Conservation (phyloP, 1,140 invertebrate species). For the Drosophila azteca region DNA sequence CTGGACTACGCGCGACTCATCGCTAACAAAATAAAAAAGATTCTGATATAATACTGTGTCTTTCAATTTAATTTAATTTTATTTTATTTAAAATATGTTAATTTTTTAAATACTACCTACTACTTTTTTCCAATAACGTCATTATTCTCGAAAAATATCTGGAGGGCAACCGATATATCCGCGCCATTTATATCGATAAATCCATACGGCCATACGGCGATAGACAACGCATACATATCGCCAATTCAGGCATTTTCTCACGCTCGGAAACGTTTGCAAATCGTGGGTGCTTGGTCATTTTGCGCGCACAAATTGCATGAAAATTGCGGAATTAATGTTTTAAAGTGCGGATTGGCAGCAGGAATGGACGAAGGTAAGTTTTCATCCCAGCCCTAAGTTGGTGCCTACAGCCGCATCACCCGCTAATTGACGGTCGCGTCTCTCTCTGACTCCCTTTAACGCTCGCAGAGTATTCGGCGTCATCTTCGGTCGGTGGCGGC, state of each 20-base stretch:
- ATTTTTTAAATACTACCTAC: too few relatives aligned
- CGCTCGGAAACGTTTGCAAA: conserved; percentile 18
- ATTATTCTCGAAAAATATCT: too few relatives aligned
- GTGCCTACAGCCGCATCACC: neutral
- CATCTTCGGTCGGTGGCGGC: conserved; percentile 65
- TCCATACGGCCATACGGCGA: neutral
- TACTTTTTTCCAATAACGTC: too few relatives aligned
- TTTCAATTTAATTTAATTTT: too few relatives aligned
- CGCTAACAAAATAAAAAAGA: too few relatives aligned
- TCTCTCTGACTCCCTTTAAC: conserved; percentile 4
- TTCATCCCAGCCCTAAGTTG: too few relatives aligned
- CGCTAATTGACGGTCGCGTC: conserved; percentile 12
- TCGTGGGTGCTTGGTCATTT: conserved; percentile 17
- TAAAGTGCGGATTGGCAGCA: conserved; percentile 18
- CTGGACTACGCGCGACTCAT: too few relatives aligned
- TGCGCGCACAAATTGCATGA: conserved; percentile 19
- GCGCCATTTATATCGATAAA: conserved; percentile 10
- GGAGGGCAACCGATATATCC: too few relatives aligned
- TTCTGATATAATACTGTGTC: too few relatives aligned
- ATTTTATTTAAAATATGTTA: too few relatives aligned
- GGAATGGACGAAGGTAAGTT: conserved; percentile 51
- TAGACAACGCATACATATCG: conserved; percentile 37
- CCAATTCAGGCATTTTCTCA: conserved; percentile 36
- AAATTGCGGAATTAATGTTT: conserved; percentile 32
- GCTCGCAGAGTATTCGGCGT: conserved; percentile 65